Conservation (phyloP, 2,113 vertebrate genomes). For the Xenopus laevis region DNA sequence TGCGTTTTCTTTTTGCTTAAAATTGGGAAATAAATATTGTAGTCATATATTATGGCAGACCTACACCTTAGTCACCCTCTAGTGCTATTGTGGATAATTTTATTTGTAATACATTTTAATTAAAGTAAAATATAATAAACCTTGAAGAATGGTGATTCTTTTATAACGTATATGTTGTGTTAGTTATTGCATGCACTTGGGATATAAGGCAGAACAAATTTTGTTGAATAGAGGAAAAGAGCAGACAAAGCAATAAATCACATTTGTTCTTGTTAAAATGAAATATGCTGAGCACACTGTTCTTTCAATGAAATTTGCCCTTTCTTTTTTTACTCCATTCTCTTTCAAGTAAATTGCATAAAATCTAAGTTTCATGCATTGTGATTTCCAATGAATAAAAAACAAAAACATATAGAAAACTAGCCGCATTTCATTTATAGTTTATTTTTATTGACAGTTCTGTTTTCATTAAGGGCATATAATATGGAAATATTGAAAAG, state of each 20-base stretch:
- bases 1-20: too few species aligned
- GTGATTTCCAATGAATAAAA: conserved; percentile 20
- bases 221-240: conserved; percentile 41
- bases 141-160: conserved; percentile 27
- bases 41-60: too few species aligned
- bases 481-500: too few species aligned
- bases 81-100: not conserved
- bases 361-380: conserved; percentile 40
- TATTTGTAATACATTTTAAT: conserved; percentile 25
- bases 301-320: conserved; percentile 45
- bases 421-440: not conserved
- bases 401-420: not conserved
- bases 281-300: conserved; percentile 45
- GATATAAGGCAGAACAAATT: conserved; percentile 35
- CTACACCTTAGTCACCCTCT: too few species aligned
- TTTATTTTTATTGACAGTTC: too few species aligned
- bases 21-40: too few species aligned
- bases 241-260: conserved; percentile 45
- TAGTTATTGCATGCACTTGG: conserved; percentile 32
- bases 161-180: conserved; percentile 35
- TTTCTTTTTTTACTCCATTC: conserved; percentile 36
- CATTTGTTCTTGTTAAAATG: conserved; percentile 45
- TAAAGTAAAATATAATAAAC: conserved; percentile 31
- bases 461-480: too few species aligned
- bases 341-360: conserved; percentile 28